Percentiles rank a stretch among this genome's conserved stretches.
Conservation (phyloP, 2,888 invertebrate species). For the Dryobotodes eremita region DNA sequence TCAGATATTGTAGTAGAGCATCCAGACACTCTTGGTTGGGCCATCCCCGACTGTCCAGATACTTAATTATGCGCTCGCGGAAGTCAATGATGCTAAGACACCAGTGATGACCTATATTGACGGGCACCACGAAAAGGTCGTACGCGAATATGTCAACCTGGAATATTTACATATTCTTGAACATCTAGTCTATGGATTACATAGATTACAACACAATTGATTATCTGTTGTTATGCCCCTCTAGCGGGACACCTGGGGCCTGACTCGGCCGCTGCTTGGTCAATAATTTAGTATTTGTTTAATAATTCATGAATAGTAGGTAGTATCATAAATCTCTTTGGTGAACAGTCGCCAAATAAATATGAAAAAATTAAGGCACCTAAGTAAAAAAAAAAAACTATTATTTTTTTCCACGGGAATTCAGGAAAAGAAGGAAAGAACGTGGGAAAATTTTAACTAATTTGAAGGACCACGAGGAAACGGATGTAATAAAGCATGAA, state of each 20-base stretch:
- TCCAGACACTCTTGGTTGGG: constrained; percentile 93
- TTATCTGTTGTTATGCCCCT: no score
- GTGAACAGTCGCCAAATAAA: no score
- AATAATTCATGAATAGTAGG: background rate
- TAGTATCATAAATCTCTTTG: background rate
- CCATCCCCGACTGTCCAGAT: constrained; percentile 98
- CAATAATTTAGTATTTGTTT: background rate
- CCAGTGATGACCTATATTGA: constrained; percentile 99
- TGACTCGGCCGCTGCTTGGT: background rate
- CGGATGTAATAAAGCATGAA: background rate
- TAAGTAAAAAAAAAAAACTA: background rate
- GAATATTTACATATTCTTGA: constrained; percentile 40
- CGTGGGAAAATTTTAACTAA: background rate
- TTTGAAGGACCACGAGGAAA: background rate
- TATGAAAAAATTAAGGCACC: background rate
- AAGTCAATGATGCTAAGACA: constrained; percentile 97
- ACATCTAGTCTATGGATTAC: background rate
- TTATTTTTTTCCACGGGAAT: background rate
- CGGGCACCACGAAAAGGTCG: constrained; percentile 96
- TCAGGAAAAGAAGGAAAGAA: background rate
- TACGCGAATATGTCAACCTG: constrained; percentile 95
- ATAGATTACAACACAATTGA: background rate
- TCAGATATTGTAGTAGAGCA: constrained; percentile 94
- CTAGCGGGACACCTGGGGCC: no score
- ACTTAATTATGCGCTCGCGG: constrained; percentile 93